Conservation (phyloP, 2,113 vertebrate genomes). For the Bufo bufo region DNA sequence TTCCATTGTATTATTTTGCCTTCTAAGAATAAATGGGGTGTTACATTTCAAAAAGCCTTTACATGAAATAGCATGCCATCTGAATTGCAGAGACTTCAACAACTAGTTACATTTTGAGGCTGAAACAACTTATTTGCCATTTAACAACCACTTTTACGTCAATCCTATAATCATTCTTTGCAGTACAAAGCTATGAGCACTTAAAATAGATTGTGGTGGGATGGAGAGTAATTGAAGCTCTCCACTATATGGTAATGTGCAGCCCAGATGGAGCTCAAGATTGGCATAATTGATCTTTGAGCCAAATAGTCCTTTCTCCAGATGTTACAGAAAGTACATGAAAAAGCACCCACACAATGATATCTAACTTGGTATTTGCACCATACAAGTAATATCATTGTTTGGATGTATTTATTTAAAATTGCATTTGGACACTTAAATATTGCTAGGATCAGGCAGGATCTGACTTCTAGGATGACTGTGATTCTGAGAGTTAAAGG, state of each 20-base stretch:
- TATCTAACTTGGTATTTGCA: not conserved
- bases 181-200: conserved; percentile 28
- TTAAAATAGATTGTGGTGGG: conserved; percentile 47
- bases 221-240: conserved; percentile 31
- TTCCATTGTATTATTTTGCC: conserved; percentile 4
- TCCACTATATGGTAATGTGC: conserved; percentile 11
- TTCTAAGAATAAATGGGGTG: not conserved
- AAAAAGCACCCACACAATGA: not conserved
- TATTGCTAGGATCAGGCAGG: too few relatives aligned
- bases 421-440: not conserved
- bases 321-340: not conserved
- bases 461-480: too few relatives aligned
- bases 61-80: conserved; percentile 8
- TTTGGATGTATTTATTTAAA: not conserved
- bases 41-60: conserved; percentile 12
- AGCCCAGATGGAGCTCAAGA: conserved; percentile 31
- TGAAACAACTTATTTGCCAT: conserved; percentile 24
- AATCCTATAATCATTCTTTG: conserved; percentile 46
- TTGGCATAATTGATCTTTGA: conserved; percentile 26
- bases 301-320: not conserved
- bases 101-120: conserved; percentile 21
- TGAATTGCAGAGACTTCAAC: conserved; percentile 33
- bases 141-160: conserved; percentile 38
- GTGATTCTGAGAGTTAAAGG: too few relatives aligned
- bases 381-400: too few relatives aligned